Base-by-base conservation (phyloP, 2,113 vertebrate species). In the Entosphenus tridentatus region DNA sequence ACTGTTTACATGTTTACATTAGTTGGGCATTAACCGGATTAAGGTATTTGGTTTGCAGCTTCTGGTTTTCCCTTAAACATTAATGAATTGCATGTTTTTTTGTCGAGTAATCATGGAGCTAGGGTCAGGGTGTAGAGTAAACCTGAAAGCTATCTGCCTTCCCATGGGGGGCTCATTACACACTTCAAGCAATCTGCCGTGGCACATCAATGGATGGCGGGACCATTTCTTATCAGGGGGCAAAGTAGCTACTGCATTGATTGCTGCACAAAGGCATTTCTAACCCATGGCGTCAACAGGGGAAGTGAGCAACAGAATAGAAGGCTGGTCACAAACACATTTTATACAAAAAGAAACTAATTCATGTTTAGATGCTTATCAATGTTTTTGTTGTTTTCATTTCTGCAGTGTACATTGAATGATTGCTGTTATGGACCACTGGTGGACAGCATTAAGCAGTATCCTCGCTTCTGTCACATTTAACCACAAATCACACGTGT, bases 361-460 rank as follows among this genome's bases (percentile, higher is more conserved):
- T 69, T 56, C 55, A 54, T 12, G 54, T 54, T 21, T 16, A 18
- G 17, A 77, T 75, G 67, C 70, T 11, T 68, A 57, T 69, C 39
- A 67, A 56, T 68, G 13, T 69, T 74, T 73, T 71, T 75, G 70
- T 74, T 72, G 72, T 75, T 73, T 2, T 72, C 70, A 39, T 71
- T 73, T 78, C 78, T 84, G 78, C 86, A 98, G 93, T 96, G 93
- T 80, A 87, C 85, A 76, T 84, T 95, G 84, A 96, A 98, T 73
- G 93, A 98, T 86, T 98, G 86, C 80, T 98, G 90, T 87, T 96
- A 98, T 82, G 93, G 93, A 83, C 93, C 93, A 73, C 83, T 96
- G 87, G 93, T 96, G 79, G 92, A 96, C 86, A 91, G 88, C 87
- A 96, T 98, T 87, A 98, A 96, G 87, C 93, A 96, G 92, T 96